phyloP scores from a whole-genome alignment of 2,797 vertebrate genomes.

The Pangasius djambal region DNA sequence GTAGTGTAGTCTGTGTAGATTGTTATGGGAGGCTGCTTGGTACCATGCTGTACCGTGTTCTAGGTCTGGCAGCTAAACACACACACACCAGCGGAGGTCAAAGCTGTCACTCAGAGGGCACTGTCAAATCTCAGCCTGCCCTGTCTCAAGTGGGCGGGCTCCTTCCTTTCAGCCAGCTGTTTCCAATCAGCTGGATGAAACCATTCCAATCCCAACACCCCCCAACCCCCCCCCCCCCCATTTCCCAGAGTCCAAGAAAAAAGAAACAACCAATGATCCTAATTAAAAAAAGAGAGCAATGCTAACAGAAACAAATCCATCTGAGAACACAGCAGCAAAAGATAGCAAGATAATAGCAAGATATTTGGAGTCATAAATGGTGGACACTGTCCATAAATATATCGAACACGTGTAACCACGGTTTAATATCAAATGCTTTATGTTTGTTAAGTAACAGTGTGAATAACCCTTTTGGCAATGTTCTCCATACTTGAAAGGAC shows the following conservation, averaged over 20 bases:
- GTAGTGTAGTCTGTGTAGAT: slow-evolving; percentile 27
- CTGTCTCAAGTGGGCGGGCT: slow-evolving; percentile 76
- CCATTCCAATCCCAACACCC: slow-evolving; percentile 55
- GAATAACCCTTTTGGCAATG: neutral
- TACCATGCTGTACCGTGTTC: slow-evolving; percentile 71
- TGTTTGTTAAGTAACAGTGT: neutral
- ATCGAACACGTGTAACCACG: neutral
- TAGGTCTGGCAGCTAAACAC: slow-evolving; percentile 71
- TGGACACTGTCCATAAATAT: neutral
- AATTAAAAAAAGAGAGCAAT: slow-evolving; percentile 5
- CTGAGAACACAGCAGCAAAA: neutral
- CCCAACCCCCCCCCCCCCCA: slow-evolving; percentile 50
- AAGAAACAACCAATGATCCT: slow-evolving; percentile 23
- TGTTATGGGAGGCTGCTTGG: slow-evolving; percentile 39
- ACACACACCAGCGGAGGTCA: slow-evolving; percentile 71
- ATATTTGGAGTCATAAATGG: neutral
- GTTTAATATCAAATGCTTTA: neutral
- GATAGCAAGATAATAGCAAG: neutral
- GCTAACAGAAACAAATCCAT: neutral
- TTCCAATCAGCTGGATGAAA: slow-evolving; percentile 76
- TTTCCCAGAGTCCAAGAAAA: slow-evolving; percentile 52
- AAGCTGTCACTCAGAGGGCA: slow-evolving; percentile 81
- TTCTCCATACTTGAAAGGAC: neutral
- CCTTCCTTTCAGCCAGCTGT: slow-evolving; percentile 80
- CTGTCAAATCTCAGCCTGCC: slow-evolving; percentile 76